A percentile compares a stretch with the other conserved stretches of the same genome.
Conservation (phyloP, 2,113 vertebrate genomes). For the Cricetomys ansorgei region DNA sequence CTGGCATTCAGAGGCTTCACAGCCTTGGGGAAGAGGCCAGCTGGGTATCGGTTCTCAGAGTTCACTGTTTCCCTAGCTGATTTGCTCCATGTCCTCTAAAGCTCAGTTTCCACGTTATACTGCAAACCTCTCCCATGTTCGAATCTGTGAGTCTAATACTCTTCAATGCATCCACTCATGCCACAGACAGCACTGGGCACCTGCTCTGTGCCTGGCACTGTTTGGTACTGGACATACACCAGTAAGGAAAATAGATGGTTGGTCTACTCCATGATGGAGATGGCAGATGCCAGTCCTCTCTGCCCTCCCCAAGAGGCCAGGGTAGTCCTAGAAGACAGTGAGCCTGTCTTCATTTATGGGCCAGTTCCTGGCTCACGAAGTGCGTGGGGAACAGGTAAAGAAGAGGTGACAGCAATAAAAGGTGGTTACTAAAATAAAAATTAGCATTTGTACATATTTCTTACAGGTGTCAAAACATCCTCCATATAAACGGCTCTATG, state of each 20-base stretch:
- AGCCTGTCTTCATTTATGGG: background rate
- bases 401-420: background rate
- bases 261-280: background rate
- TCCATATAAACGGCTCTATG: background rate
- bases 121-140: background rate
- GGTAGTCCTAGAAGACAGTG: background rate
- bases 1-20: background rate
- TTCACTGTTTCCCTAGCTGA: background rate
- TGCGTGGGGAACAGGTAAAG: background rate
- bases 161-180: background rate
- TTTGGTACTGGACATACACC: background rate
- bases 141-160: background rate
- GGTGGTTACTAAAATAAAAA: slow-evolving; percentile 50
- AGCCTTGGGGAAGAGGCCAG: background rate
- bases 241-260: background rate
- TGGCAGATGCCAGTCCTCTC: rapidly evolving
- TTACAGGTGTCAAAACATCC: slow-evolving; percentile 37
- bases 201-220: background rate
- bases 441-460: background rate
- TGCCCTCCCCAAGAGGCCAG: no score
- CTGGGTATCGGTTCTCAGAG: background rate
- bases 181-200: background rate
- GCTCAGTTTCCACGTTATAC: background rate
- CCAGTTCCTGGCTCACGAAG: background rate
- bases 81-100: background rate